phyloP scores from a whole-genome alignment of 2,888 invertebrate genomes.

The Parnassius smintheus region DNA sequence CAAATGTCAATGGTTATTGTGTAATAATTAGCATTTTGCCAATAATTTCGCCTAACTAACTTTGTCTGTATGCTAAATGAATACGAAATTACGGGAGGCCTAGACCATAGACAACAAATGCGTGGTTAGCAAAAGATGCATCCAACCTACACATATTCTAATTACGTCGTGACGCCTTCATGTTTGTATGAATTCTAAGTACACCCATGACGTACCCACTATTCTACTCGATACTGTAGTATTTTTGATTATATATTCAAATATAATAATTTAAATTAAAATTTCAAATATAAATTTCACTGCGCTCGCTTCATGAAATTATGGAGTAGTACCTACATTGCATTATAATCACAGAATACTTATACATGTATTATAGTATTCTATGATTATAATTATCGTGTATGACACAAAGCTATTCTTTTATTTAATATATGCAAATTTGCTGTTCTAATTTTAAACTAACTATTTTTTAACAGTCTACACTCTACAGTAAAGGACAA shows the following conservation, averaged over 20 bases:
- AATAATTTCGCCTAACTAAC: no score
- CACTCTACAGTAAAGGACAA: slow-evolving; percentile 49
- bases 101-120: not conserved
- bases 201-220: not conserved
- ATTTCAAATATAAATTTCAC: not conserved
- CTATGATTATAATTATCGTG: no score
- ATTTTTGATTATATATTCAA: no score
- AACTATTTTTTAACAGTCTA: slow-evolving; percentile 36
- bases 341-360: no score
- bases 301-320: not conserved
- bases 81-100: not conserved
- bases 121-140: slow-evolving; percentile 22
- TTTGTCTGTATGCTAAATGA: no score
- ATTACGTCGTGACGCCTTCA: slow-evolving; percentile 25
- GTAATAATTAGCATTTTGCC: no score
- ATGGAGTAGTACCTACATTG: no score
- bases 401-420: no score
- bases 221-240: no score
- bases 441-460: slow-evolving; percentile 18
- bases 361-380: no score
- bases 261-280: no score
- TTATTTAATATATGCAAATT: not conserved
- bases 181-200: slow-evolving; percentile 23
- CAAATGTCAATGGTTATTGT: no score
- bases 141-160: slow-evolving; percentile 15